Evolutionary conservation across 2,888 invertebrate genomes (phyloP), one percentile per base, ranked within the genome.

Genomic region (Eueremaeus valkanovi): DNA sequence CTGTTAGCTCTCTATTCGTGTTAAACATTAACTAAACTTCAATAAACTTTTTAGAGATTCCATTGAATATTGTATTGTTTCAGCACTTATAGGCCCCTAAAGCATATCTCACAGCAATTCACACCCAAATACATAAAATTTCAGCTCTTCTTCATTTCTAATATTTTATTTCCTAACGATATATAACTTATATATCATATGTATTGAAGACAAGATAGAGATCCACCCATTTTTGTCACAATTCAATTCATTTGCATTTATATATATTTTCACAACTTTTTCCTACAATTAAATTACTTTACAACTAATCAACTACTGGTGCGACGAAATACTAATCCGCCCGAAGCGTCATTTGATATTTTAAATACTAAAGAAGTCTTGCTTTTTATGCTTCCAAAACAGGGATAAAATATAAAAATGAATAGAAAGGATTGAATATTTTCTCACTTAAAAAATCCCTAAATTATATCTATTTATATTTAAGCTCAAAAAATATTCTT

Each of bases 181-280:
- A 58, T 58, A 29, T 27, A 27, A 58, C 29, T 58, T 11, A 51
- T 21, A 21, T 58, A 3, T 24, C 1, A 55, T 13, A n/a, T 49
- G 13, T 55, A 55, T 55, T 9, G 6, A 55, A 55, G 33, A 13
- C 18, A 18, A 31, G 29, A 58, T 18, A n/a, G 36, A 66, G 66
- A 36, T 66, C 66, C 66, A 66, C 66, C 66, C 66, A 66, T 66
- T 66, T 66, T 66, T 66, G 66, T 66, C 66, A 66, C 66, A 33
- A 16, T 66, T 66, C 21, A 11, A 66, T 66, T 66, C n/a, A 66
- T 66, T 66, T 66, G 21, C 36, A 66, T 66, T 51, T 51, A n/a
- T 24, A 9, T 58, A 58, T 29, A 61, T 61, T 61, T 29, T 6
- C 6, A 16, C 51, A 6, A 6, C n/a, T 51, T 51, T 51, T 61